These are phyloP conservation scores for Bombus cullumanus DNA, from an alignment of 1,140 invertebrate species.

Conservation along the genomic window DNA sequence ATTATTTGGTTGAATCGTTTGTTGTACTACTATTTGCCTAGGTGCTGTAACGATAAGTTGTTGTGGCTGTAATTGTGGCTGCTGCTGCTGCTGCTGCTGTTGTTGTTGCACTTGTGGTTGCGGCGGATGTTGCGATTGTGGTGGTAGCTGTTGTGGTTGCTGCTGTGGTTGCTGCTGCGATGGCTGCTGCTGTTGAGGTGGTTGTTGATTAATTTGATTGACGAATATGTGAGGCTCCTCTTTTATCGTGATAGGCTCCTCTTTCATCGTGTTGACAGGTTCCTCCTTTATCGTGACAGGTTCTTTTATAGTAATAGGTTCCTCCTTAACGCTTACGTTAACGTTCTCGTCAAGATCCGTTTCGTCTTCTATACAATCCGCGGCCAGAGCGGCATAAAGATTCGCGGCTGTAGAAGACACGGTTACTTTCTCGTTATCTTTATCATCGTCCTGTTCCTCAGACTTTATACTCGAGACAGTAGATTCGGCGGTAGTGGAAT, in stretches of 20 bases:
- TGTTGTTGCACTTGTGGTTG: too few relatives aligned
- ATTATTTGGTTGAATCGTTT: slow-evolving; percentile 82
- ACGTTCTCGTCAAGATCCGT: slow-evolving; percentile 83
- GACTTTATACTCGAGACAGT: slow-evolving; percentile 79
- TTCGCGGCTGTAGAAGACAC: slow-evolving; percentile 89
- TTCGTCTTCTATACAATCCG: slow-evolving; percentile 88
- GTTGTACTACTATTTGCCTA: slow-evolving; percentile 81
- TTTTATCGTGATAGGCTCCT: slow-evolving; percentile 67
- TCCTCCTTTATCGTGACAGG: slow-evolving; percentile 68
- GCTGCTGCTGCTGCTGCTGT: slow-evolving; percentile 70
- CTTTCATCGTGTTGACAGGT: slow-evolving; percentile 59
- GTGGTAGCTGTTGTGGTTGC: slow-evolving; percentile 69
- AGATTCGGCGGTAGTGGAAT: slow-evolving; percentile 81
- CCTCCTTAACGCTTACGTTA: slow-evolving; percentile 65
- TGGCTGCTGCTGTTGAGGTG: slow-evolving; percentile 46
- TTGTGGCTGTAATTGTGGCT: slow-evolving; percentile 73
- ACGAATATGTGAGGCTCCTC: slow-evolving; percentile 70
- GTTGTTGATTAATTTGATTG: slow-evolving; percentile 73
- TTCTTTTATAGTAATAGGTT: slow-evolving; percentile 37
- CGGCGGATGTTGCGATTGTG: slow-evolving; percentile 7
- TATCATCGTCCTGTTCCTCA: slow-evolving; percentile 81
- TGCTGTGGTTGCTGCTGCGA: slow-evolving; percentile 68
- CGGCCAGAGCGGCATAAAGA: slow-evolving; percentile 87
- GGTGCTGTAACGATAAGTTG: slow-evolving; percentile 80
- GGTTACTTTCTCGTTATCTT: slow-evolving; percentile 80